A percentile compares a stretch with the other conserved stretches of the same genome.
Conservation (phyloP, 1,140 invertebrate species). For the Caenorhabditis briggsae region DNA sequence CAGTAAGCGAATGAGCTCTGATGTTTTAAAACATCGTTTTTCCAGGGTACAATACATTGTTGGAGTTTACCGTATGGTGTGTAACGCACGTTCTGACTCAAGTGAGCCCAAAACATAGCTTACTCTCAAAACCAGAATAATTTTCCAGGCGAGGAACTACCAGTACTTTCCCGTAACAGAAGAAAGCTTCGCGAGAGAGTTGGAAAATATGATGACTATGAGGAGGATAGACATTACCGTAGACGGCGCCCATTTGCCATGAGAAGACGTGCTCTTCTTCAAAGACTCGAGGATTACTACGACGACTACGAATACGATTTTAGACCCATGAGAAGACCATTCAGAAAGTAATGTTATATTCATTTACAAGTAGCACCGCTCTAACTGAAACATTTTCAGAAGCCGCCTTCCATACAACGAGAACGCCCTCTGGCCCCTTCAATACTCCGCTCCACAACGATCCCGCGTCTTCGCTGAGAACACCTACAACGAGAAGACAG, state of each 20-base stretch:
- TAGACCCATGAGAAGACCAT: conserved; percentile 33
- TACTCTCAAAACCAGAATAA: neutral
- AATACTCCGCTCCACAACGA: conserved; percentile 34
- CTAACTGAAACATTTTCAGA: neutral
- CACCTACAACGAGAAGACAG: conserved; percentile 7
- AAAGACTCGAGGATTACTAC: conserved; percentile 35
- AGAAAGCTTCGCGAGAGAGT: conserved; percentile 48
- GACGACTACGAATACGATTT: conserved; percentile 37
- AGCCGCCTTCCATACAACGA: conserved; percentile 50
- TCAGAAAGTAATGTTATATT: conserved; percentile 12
- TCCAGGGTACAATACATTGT: conserved; percentile 61
- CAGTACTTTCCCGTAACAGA: conserved; percentile 33
- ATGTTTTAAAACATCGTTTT: neutral
- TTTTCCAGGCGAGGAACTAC: conserved; percentile 21
- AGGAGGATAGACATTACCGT: conserved; percentile 31
- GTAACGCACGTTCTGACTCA: conserved; percentile 15
- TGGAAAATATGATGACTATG: conserved; percentile 34
- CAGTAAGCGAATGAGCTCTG: neutral
- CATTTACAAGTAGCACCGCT: neutral
- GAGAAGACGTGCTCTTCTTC: conserved; percentile 43
- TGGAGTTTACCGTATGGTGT: conserved; percentile 47
- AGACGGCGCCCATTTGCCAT: conserved; percentile 25
- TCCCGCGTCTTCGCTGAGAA: conserved; percentile 23
- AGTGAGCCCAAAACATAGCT: neutral
- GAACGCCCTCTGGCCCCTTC: conserved; percentile 28